Base-by-base conservation (phyloP, 2,113 vertebrate species). In the Tinamus guttatus region DNA sequence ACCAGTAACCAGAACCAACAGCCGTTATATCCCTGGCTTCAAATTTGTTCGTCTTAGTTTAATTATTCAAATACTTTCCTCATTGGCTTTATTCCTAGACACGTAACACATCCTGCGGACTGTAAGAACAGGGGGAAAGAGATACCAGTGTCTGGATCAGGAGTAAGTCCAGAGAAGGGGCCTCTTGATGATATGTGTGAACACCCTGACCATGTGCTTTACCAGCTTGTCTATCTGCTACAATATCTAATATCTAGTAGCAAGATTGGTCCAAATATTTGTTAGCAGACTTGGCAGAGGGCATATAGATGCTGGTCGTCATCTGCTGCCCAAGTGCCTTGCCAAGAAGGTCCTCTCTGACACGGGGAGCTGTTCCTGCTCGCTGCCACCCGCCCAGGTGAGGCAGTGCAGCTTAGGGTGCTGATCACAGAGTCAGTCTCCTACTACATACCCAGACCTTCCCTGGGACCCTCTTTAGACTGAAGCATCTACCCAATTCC, bases 1-100 rank as follows among this genome's bases (percentile, higher is more conserved):
- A 94, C 36, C n/a, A 81, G 47, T 89, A 96, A 88, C 90, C 91
- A 84, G 93, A 94, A 25, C 82, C 69, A 92, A 83, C 65, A 95
- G 71, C 58, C 27, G 40, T 84, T 76, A 36, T 76, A 45, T 92
- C 52, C 89, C 63, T 69, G 59, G 84, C 70, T 68, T 94, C 28
- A 76, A 5, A 79, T 84, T 86, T 63, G 56, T 75, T 95, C 80
- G 51, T 90, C 71, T 90, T 47, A 43, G 38, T 84, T 43, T 84
- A 69, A 51, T 74, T 94, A 78, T 76, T 93, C 52, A 75, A 84
- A 82, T 62, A 81, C 45, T 64, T 81, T 92, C 28, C 75, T 34
- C 9, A 8, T 58, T 60, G 76, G 60, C 64, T 95, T 73, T 62
- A 56, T 77, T 41, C 68, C 40, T 51, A 43, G 51, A 47, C 80